These are phyloP conservation scores for Drosophila pachea DNA, from an alignment of 1,140 invertebrate species.

Conservation along the genomic window DNA sequence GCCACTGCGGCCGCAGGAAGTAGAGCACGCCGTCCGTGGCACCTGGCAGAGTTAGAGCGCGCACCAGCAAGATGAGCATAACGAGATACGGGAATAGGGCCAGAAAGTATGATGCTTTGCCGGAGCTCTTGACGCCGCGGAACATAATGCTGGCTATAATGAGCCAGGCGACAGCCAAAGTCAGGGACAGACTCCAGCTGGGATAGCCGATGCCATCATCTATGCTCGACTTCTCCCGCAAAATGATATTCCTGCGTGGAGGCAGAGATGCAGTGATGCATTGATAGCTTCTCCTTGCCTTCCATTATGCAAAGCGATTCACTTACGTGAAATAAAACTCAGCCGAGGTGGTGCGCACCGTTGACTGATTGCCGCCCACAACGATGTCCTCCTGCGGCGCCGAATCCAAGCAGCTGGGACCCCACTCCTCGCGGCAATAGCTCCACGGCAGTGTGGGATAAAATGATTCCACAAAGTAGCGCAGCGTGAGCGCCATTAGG, in stretches of 20 bases:
- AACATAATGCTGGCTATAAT: slow-evolving; percentile 87
- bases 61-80: slow-evolving; percentile 86
- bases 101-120: slow-evolving; percentile 90
- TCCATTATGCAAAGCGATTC: neutral
- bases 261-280: neutral
- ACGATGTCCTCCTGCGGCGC: slow-evolving; percentile 20
- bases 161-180: slow-evolving; percentile 88
- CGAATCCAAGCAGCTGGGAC: slow-evolving; percentile 63
- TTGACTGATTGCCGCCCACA: slow-evolving; percentile 1
- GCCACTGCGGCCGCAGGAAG: slow-evolving; percentile 88
- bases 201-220: slow-evolving; percentile 86
- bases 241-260: slow-evolving; percentile 82
- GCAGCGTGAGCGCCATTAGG: slow-evolving; percentile 86
- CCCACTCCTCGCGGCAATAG: slow-evolving; percentile 82
- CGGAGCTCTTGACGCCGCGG: slow-evolving; percentile 88
- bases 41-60: slow-evolving; percentile 87
- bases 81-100: slow-evolving; percentile 92
- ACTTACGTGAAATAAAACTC: slow-evolving; percentile 83
- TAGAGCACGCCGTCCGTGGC: slow-evolving; percentile 87
- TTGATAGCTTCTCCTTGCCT: neutral
- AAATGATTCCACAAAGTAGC: slow-evolving; percentile 85
- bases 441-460: slow-evolving; percentile 82
- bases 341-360: slow-evolving; percentile 80
- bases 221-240: slow-evolving; percentile 85
- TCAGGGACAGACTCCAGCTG: slow-evolving; percentile 87